Evolutionary conservation across 2,888 invertebrate genomes (phyloP), one percentile per base, ranked within the genome.

Genomic region (Meliscaeva auricollis): DNA sequence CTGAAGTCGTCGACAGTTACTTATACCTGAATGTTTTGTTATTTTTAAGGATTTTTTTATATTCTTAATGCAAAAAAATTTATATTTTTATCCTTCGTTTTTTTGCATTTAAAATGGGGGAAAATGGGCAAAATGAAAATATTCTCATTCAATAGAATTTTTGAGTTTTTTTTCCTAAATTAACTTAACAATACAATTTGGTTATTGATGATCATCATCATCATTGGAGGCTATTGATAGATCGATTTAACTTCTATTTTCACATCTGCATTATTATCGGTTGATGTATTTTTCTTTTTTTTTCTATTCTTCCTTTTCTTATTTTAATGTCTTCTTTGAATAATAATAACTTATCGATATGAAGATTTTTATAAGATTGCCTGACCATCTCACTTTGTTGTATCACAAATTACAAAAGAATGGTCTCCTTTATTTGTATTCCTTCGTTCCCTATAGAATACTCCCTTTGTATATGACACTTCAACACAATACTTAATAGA

Each of bases 121-220:
- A 17, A 73, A 73, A 41, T 30, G 0, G 17, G 20, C 9, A 5
- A 22, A 54, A 32, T 52, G 15, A 30, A 32, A 74, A 41, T 50
- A 44, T 75, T 58, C 66, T 66, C 46, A 66, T 72, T 56, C 3
- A 50, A 38, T 48, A 48, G 22, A 26, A 20, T 3, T 35, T 48
- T 58, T 13, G n/a, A 6, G 17, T 4, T 32, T 58, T 74, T 56
- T 20, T 76, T 74, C 50, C 41, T 35, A 41, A 64, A 80, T 80
- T 84, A 72, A 68, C 56, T 66, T 75, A 60, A 84, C 60, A 76
- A 81, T 66, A 9, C 52, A 85, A 85, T 80, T 85, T 85, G 80
- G 75, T 85, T 85, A 85, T 85, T 85, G 84, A 85, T 85, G 80
- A 76, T 85, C 76, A 85, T 85, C 35, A 72, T 81, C 72, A 38